Percentiles rank a stretch among this genome's conserved stretches.
Evolutionary conservation across 2,888 invertebrate species (phyloP).

Genomic region (Chrysolina haemoptera): DNA sequence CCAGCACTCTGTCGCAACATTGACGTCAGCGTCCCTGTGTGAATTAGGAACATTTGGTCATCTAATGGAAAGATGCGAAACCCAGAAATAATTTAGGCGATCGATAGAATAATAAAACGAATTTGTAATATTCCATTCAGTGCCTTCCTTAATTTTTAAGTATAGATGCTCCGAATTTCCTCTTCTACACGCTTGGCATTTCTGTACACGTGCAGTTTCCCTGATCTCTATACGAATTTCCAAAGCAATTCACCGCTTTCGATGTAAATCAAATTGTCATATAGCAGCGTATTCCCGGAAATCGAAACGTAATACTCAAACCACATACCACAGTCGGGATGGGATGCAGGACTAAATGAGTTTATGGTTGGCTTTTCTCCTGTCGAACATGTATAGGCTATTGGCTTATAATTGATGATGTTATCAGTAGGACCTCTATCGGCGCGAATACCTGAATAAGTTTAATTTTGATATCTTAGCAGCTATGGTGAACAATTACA

Average conservation of each 20-base stretch:
- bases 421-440: background rate
- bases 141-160: background rate
- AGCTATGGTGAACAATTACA: too few species aligned
- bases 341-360: background rate
- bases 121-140: too few species aligned
- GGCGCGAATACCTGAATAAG: background rate
- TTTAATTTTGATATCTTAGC: too few species aligned
- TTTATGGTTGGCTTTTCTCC: background rate
- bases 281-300: constrained; percentile 2
- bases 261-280: constrained; percentile 4
- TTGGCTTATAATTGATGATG: constrained; percentile 2
- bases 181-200: background rate
- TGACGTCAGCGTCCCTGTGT: too few species aligned
- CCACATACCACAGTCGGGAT: background rate
- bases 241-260: background rate
- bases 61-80: background rate
- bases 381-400: background rate
- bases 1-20: background rate
- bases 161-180: background rate
- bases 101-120: too few species aligned
- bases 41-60: too few species aligned
- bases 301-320: constrained; percentile 10
- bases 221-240: constrained; percentile 3
- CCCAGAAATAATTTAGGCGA: too few species aligned
- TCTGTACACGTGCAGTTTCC: background rate